These are phyloP conservation scores for Danio albolineatus DNA, from an alignment of 2,797 vertebrate genomes.

Conservation along the genomic window DNA sequence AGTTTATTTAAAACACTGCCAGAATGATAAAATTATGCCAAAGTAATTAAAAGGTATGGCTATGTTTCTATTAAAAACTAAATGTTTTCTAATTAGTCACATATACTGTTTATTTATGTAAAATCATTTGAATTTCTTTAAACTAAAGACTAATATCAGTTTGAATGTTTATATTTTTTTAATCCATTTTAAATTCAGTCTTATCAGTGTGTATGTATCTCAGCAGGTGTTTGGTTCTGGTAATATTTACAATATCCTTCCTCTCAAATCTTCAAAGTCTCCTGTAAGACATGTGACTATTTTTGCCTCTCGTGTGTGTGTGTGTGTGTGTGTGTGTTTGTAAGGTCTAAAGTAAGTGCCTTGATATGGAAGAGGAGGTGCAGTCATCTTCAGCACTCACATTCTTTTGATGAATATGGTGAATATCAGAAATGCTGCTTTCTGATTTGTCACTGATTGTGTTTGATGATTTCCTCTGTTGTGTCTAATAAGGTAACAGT, in stretches of 20 bases:
- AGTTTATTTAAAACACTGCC: too few species aligned
- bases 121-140: too few species aligned
- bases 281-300: too few species aligned
- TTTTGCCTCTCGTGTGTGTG: not conserved
- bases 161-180: too few species aligned
- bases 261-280: not conserved
- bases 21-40: too few species aligned
- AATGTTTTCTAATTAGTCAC: too few species aligned
- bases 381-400: not conserved
- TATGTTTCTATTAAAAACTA: too few species aligned
- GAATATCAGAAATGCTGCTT: not conserved
- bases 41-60: too few species aligned
- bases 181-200: too few species aligned
- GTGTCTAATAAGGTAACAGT: slow-evolving; percentile 48
- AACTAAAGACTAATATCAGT: too few species aligned
- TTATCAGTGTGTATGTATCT: not conserved
- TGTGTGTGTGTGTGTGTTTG: not conserved
- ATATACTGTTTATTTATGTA: too few species aligned
- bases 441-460: slow-evolving; percentile 25
- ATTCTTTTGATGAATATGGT: slow-evolving; percentile 24
- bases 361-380: slow-evolving; percentile 5
- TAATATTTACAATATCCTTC: slow-evolving; percentile 8
- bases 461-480: slow-evolving; percentile 38
- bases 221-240: not conserved
- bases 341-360: not conserved